Evolutionary conservation across 2,113 vertebrate species (phyloP).

Genomic region (Furnarius figulus): DNA sequence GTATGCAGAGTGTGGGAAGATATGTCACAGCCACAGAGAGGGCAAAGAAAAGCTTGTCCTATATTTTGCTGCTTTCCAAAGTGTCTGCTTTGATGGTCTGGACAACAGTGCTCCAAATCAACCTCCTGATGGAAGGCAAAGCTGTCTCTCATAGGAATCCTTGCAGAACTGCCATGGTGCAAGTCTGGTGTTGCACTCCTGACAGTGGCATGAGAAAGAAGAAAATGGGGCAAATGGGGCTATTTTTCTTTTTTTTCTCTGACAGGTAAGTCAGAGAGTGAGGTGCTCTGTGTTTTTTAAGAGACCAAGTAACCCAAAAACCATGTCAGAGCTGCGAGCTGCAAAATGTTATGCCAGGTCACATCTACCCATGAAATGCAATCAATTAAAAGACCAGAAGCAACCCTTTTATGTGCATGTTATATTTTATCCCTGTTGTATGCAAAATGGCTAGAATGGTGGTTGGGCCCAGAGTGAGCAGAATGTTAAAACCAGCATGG

Average conservation of each 20-base stretch:
- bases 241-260: background rate
- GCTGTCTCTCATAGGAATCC: background rate
- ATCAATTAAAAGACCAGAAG: background rate
- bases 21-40: background rate
- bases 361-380: background rate
- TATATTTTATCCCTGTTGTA: background rate
- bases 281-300: background rate
- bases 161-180: accelerated
- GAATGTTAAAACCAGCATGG: background rate
- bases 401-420: background rate
- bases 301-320: background rate
- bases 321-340: background rate
- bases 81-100: background rate
- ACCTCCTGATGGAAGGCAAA: background rate
- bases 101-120: background rate
- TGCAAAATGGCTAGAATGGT: background rate
- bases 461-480: background rate
- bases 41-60: background rate
- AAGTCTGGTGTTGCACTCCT: background rate
- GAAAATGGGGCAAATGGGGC: background rate
- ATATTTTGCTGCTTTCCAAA: background rate
- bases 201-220: accelerated
- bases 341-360: background rate
- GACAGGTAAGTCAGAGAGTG: background rate
- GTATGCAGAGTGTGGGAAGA: background rate